These are phyloP conservation scores for Lingula anatina DNA, from an alignment of 2,888 invertebrate genomes.

Conservation along the genomic window DNA sequence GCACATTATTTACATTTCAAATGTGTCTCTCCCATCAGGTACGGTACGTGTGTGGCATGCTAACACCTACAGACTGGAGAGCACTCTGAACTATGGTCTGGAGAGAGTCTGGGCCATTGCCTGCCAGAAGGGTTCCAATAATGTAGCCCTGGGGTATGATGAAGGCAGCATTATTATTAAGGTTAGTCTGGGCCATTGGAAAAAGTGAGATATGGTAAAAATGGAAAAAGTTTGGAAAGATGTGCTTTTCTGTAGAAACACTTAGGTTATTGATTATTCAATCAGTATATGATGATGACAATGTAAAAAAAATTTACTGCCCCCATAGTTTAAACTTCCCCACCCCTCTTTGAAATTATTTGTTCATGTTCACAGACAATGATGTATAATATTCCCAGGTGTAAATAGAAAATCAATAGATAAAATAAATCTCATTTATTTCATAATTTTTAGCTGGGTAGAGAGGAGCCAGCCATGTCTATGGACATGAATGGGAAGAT, in stretches of 20 bases:
- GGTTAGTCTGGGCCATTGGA: constrained; percentile 45
- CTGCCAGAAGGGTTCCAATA: constrained; percentile 88
- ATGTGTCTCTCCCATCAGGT: constrained; percentile 86
- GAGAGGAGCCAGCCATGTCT: constrained; percentile 97
- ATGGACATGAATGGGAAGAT: constrained; percentile 99
- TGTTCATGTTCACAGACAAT: too few relatives aligned
- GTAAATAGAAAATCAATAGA: too few relatives aligned
- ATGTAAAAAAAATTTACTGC: too few relatives aligned
- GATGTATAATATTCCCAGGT: too few relatives aligned
- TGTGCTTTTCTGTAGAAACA: too few relatives aligned
- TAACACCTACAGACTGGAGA: constrained; percentile 94
- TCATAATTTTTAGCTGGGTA: constrained; percentile 63
- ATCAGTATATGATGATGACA: too few relatives aligned
- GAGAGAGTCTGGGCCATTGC: constrained; percentile 97
- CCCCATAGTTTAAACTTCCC: too few relatives aligned
- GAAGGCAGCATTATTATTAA: constrained; percentile 94
- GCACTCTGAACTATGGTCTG: constrained; percentile 94
- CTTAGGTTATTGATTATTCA: too few relatives aligned
- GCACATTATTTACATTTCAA: too few relatives aligned
- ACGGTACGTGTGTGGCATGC: constrained; percentile 98
- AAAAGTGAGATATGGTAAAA: too few relatives aligned
- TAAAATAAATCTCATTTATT: neutral
- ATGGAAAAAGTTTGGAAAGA: too few relatives aligned
- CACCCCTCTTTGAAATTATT: too few relatives aligned
- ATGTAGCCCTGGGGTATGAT: constrained; percentile 94